These are phyloP conservation scores for Pelecanoides urinatrix DNA, from an alignment of 2,113 vertebrate species.

Conservation along the genomic window DNA sequence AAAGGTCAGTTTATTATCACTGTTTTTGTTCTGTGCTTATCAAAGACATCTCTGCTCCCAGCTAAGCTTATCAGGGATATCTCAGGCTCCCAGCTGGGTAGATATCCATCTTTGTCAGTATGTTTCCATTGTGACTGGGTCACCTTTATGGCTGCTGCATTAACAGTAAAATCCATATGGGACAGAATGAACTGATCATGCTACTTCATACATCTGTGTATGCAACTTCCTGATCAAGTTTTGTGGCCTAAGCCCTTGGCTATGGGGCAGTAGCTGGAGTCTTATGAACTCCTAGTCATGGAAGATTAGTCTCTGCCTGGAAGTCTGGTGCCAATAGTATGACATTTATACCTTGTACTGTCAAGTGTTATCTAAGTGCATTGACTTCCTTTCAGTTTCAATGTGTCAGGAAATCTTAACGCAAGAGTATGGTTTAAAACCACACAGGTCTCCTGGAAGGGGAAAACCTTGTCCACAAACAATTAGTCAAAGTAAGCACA, in stretches of 20 bases:
- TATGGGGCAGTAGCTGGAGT: background rate
- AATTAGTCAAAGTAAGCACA: slow-evolving; percentile 41
- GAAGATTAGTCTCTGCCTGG: background rate
- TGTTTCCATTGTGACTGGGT: background rate
- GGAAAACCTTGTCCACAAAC: background rate
- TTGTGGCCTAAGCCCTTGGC: background rate
- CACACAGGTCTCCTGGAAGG: background rate
- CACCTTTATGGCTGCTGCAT: background rate
- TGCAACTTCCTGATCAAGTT: background rate
- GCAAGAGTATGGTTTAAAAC: background rate
- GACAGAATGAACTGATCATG: background rate
- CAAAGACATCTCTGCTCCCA: background rate
- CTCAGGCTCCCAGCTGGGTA: background rate
- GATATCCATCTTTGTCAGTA: background rate
- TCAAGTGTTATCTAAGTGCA: background rate
- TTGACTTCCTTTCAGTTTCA: background rate
- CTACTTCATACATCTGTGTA: background rate
- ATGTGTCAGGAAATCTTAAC: background rate
- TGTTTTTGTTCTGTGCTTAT: background rate
- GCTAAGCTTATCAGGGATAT: background rate
- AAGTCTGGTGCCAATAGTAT: background rate
- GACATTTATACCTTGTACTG: background rate
- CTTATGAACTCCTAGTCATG: background rate
- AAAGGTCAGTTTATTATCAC: background rate
- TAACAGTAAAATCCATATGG: background rate